These are phyloP conservation scores for Cyphomyrmex costatus DNA, from an alignment of 1,140 invertebrate genomes.

Conservation along the genomic window DNA sequence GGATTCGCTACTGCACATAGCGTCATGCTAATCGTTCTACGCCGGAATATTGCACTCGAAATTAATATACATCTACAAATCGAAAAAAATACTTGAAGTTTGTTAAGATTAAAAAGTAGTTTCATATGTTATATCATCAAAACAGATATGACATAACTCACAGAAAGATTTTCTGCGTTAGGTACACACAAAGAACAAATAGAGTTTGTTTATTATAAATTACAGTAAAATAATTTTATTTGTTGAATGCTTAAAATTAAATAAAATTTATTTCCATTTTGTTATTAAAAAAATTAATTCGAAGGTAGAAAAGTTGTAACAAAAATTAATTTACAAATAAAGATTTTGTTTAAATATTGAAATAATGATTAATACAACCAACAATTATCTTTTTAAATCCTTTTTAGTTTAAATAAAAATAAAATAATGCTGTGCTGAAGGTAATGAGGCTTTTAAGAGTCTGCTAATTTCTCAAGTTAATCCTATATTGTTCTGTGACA, in stretches of 20 bases:
- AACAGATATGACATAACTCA: background rate
- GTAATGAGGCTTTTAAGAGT: background rate
- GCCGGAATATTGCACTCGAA: background rate
- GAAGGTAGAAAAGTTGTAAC: background rate
- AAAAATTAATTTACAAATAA: background rate
- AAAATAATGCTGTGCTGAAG: background rate
- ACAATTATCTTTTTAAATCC: background rate
- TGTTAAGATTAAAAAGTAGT: background rate
- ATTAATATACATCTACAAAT: slow-evolving; percentile 33
- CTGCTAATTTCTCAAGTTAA: background rate
- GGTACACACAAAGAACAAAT: background rate
- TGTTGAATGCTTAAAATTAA: background rate
- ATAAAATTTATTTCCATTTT: background rate
- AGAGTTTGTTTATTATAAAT: background rate
- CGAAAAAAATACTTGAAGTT: background rate
- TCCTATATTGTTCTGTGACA: background rate
- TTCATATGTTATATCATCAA: background rate
- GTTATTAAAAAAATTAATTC: background rate
- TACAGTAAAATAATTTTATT: background rate
- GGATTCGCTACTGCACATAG: slow-evolving; percentile 32
- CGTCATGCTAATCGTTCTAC: slow-evolving; percentile 38
- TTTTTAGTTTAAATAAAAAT: background rate
- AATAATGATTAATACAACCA: background rate
- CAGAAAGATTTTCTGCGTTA: background rate
- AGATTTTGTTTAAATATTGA: background rate